phyloP scores from a whole-genome alignment of 2,113 vertebrate genomes.

The Nesospiza acunhae region DNA sequence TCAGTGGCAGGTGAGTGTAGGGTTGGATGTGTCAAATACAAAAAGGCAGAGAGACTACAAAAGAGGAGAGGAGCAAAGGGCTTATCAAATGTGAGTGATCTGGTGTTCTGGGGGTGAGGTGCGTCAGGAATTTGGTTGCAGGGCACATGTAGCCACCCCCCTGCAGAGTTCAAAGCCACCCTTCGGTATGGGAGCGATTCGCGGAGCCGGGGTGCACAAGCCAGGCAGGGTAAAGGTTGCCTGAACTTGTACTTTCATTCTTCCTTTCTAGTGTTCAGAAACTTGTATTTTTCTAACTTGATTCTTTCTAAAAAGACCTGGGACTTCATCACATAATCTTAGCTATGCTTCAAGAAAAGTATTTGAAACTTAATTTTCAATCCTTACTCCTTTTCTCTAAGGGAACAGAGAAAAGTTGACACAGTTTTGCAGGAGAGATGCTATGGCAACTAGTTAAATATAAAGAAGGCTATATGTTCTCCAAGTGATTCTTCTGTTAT shows the following conservation, averaged over 20 bases:
- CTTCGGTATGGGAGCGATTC: neutral
- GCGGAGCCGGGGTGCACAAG: neutral
- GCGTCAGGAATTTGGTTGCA: constrained; percentile 37
- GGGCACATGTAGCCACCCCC: neutral
- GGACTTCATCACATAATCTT: neutral
- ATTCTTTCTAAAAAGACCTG: neutral
- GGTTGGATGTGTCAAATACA: neutral
- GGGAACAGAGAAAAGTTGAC: neutral
- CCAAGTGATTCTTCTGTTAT: neutral
- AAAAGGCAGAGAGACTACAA: neutral
- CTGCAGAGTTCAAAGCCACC: constrained; percentile 19
- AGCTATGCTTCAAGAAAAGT: neutral
- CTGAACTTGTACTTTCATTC: neutral
- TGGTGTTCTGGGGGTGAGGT: neutral
- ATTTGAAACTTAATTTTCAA: neutral
- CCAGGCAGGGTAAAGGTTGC: neutral
- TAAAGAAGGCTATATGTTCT: neutral
- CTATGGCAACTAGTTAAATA: constrained; percentile 25
- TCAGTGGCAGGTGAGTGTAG: neutral
- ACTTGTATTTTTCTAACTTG: neutral
- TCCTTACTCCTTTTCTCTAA: neutral
- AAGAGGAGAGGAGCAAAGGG: neutral
- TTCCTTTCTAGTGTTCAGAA: neutral
- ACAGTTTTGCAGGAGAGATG: neutral
- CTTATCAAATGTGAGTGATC: constrained; percentile 22